These are phyloP conservation scores for Pogonophryne albipinna DNA, from an alignment of 2,797 vertebrate genomes.

Conservation along the genomic window DNA sequence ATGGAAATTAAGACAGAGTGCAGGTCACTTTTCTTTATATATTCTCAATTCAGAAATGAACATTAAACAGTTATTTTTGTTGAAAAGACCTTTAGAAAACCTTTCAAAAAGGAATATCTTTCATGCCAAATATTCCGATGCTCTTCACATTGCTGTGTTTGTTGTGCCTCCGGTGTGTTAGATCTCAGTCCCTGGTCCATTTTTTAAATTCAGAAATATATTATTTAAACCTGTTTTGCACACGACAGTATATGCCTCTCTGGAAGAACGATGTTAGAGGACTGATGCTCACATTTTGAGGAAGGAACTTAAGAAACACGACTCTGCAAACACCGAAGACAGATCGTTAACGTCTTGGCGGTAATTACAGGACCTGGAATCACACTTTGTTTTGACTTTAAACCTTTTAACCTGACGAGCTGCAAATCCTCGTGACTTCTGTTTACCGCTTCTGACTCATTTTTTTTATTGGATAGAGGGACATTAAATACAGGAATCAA, in stretches of 20 bases:
- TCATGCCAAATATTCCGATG: no score
- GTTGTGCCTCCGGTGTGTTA: no score
- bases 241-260: no score
- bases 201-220: not conserved
- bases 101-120: no score
- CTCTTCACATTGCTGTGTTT: no score
- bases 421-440: not conserved
- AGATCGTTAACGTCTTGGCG: not conserved
- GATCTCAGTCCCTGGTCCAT: no score
- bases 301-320: not conserved
- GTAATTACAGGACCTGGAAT: slow-evolving; percentile 22
- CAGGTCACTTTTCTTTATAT: no score
- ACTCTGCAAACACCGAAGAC: not conserved
- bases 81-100: no score
- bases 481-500: not conserved
- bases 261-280: not conserved
- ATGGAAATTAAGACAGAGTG: no score
- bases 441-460: slow-evolving; percentile 14
- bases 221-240: not conserved
- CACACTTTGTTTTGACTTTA: slow-evolving; percentile 7
- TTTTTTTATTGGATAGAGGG: slow-evolving; percentile 40
- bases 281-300: not conserved
- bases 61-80: no score
- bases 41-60: no score
- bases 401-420: slow-evolving; percentile 22